Base-by-base conservation (phyloP, 2,888 invertebrate species). In the Nymphalis c-album region DNA sequence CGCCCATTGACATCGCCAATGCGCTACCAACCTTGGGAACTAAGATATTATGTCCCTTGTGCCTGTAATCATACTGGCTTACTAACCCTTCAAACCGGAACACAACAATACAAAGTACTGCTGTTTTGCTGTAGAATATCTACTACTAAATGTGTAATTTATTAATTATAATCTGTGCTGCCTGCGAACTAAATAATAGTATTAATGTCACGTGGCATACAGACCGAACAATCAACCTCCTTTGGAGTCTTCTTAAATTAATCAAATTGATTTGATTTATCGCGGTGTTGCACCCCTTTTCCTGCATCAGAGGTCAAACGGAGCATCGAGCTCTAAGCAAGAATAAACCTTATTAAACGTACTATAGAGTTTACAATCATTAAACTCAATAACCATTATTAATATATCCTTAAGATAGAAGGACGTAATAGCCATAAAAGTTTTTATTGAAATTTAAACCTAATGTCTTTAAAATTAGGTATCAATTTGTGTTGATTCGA, bases 291-390 rank as follows among this genome's bases (percentile, higher is more conserved):
- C 81, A 80, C 85, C 82, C 84, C 80, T 82, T 79, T 80, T 83
- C 84, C 83, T 80, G 80, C 78, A 71, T 72, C 71, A 73, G 79
- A 81, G 82, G 82, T 83, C 80, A 81, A 80, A 77, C 69, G 64
- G 68, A 64, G 73, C 71, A 63, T 71, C 26, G 2, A 7, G 1
- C 18, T 35, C 53, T 61, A 48, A 18, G 16, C 64, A 1, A 76
- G 75, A 72, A 22, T 17, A 48, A n/a, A 73, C 73, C 63, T 59
- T 75, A 74, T 0, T 3, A 0, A 6, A 8, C 2, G 6, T 1
- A 0, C 7, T 0, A n/a, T 65, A 78, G 67, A 67, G 60, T 59
- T 58, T 35, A 76, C 70, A 74, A 51, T 77, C 63, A 20, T 18
- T 64, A 71, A 63, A 17, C 55, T 31, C 45, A 45, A 40, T n/a